Evolutionary conservation across 2,113 vertebrate species (phyloP).

Genomic region (Platichthys stellatus): DNA sequence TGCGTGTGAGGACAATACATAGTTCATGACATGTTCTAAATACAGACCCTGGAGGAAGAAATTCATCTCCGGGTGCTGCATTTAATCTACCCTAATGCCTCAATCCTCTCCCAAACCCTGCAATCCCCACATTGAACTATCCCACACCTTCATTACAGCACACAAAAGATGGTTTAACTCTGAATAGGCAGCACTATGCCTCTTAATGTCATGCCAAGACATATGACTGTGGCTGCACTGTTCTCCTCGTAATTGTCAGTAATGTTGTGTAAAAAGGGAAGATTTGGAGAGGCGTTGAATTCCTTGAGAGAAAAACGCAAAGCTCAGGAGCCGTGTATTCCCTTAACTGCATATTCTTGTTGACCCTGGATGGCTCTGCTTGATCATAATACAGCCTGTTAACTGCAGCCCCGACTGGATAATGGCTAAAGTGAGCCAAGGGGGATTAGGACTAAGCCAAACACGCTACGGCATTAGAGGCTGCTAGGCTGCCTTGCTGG

Average conservation of each 20-base stretch:
- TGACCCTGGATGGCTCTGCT: constrained; percentile 60
- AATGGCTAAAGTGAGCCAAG: constrained; percentile 76
- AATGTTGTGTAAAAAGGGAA: constrained; percentile 20
- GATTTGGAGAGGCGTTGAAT: constrained; percentile 31
- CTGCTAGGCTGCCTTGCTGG: constrained; percentile 57
- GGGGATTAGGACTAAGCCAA: constrained; percentile 75
- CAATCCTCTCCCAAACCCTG: constrained; percentile 36
- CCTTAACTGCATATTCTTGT: constrained; percentile 54
- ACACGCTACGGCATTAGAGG: constrained; percentile 67
- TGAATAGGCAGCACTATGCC: constrained; percentile 47
- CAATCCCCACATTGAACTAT: constrained; percentile 43
- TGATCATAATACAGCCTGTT: constrained; percentile 77
- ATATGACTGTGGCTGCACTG: constrained; percentile 18
- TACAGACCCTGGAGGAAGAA: constrained; percentile 52
- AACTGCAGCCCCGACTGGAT: constrained; percentile 72
- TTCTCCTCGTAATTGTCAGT: constrained; percentile 30
- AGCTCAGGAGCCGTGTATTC: constrained; percentile 28
- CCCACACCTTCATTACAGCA: constrained; percentile 46
- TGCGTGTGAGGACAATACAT: constrained; percentile 33
- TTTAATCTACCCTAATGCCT: constrained; percentile 57
- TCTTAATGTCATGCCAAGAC: constrained; percentile 36
- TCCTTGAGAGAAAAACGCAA: constrained; percentile 35
- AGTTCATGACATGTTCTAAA: constrained; percentile 45
- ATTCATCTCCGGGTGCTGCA: constrained; percentile 48
- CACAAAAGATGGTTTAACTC: constrained; percentile 53